phyloP scores from a whole-genome alignment of 2,113 vertebrate species.

The Probosciger aterrimus region DNA sequence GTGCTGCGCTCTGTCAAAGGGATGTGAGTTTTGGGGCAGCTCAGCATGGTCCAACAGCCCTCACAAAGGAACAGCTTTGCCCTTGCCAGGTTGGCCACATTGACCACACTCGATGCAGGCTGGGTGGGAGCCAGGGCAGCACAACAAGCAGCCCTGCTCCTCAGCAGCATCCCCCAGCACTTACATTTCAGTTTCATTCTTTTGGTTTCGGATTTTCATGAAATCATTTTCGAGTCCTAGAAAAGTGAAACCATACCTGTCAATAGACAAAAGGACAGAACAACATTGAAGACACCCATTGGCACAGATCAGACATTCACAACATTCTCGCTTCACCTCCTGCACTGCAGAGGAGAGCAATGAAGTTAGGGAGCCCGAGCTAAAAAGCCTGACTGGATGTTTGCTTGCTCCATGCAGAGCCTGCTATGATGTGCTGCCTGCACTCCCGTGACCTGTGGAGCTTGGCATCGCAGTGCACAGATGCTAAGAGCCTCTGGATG shows the following conservation, averaged over 20 bases:
- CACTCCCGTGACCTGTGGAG: not conserved
- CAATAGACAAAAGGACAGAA: constrained; percentile 71
- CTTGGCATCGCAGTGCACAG: not conserved
- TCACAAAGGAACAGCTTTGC: not conserved
- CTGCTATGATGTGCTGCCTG: not conserved
- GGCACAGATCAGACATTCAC: not conserved
- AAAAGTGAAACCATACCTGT: constrained; percentile 95
- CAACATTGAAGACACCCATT: constrained; percentile 45
- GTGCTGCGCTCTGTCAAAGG: not conserved
- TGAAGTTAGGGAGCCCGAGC: fast-evolving
- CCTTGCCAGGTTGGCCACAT: not conserved
- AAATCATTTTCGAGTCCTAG: constrained; percentile 85
- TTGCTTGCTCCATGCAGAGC: not conserved
- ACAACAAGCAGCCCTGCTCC: not conserved
- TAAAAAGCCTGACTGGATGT: not conserved
- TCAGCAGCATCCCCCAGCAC: constrained; percentile 28
- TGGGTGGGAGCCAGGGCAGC: fast-evolving
- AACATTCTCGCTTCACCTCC: not conserved
- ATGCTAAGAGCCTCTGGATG: not conserved
- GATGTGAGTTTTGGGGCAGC: not conserved
- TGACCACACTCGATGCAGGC: not conserved
- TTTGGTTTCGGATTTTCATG: constrained; percentile 90
- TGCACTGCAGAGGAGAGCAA: not conserved
- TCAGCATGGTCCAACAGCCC: not conserved
- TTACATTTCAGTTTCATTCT: constrained; percentile 90